Base-by-base conservation (phyloP, 2,797 vertebrate genomes). In the Octomys mimax region DNA sequence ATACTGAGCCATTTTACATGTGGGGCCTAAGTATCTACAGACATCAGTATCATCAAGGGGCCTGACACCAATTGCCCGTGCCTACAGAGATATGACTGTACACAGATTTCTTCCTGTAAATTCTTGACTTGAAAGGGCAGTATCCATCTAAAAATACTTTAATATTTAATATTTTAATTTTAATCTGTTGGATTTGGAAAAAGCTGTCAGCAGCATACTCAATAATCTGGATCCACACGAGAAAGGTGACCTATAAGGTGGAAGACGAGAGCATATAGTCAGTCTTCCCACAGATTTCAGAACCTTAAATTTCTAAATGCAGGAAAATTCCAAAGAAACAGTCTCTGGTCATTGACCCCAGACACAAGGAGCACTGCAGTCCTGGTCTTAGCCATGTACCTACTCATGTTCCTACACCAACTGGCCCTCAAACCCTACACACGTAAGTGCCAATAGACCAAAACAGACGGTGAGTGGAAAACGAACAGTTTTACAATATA, bases 131-230 rank as follows among this genome's bases (percentile, higher is more conserved):
- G 46, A 96, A 96, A 92, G 89, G 61, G 61, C 82, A 97, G 12
- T 24, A 66, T 71, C 62, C 84, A 81, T n/a, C 31, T 68, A 36
- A 96, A 95, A 91, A n/a, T n/a, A 82, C 39, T 96, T 92, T 54
- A 86, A 71, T 64, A 89, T n/a, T 75, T 62, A 87, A 73, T 42
- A 49, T 75, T 73, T 92, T 62, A 71, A 54, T 81, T 73, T 88
- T 68, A 77, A 88, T 59, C 89, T 97, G 59, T 73, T 81, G 78
- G 95, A 81, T 96, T 80, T 59, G 75, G 88, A 81, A 87, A 95
- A 0, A 0, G 81, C 49, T 33, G 36, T 73, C 42, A 81, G 42
- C 62, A 78, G 21, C 6, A 91, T 39, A 87, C 9, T 75, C 62
- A 59, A 14, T 70, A 52, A 49, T 71, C 80, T 64, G 71, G 68